Evolutionary conservation across 2,888 invertebrate genomes (phyloP), one percentile per base, ranked within the genome.

Genomic region (Gymnosoma rotundatum): DNA sequence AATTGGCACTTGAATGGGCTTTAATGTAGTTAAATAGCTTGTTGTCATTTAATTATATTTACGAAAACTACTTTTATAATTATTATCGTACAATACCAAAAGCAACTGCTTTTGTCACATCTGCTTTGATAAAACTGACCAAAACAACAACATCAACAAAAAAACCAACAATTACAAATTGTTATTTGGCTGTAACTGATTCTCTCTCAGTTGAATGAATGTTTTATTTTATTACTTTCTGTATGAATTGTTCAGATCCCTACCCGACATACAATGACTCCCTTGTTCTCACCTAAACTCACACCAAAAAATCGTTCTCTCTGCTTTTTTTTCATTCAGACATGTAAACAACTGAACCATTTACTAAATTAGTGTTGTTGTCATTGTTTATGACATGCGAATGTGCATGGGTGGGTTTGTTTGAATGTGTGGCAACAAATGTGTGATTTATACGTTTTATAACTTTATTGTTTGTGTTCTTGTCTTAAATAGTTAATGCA

Each of bases 1-100:
- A 84, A 84, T 84, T 84, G 81, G 84, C 81, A 78, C 84, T 84
- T 84, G 81, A 84, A 84, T 78, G 84, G 84, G 78, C 54, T 84
- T 84, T 81, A 81, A 84, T 84, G 84, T 84, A 84, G 84, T 84
- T 81, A 81, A 73, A 84, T 81, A 81, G 84, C 81, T 70, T 81
- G 84, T 84, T 70, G 84, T 84, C 78, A 81, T 81, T 81, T 78
- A 84, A 81, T 81, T 74, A 64, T 81, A 84, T 84, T 84, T 78
- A 80, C 79, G 75, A 70, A 75, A 76, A 80, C 75, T 72, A 74
- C 50, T 60, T 50, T 54, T 61, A 69, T 72, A 64, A 52, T 20
- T 69, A 32, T 45, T 54, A 45, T 58, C n/a, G 50, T 52, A 2
- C 52, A 10, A 61, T 21, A 69, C 54, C 74, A 80, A 54, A 2